phyloP scores from a whole-genome alignment of 1,140 invertebrate species.

The Neodiprion fabricii region DNA sequence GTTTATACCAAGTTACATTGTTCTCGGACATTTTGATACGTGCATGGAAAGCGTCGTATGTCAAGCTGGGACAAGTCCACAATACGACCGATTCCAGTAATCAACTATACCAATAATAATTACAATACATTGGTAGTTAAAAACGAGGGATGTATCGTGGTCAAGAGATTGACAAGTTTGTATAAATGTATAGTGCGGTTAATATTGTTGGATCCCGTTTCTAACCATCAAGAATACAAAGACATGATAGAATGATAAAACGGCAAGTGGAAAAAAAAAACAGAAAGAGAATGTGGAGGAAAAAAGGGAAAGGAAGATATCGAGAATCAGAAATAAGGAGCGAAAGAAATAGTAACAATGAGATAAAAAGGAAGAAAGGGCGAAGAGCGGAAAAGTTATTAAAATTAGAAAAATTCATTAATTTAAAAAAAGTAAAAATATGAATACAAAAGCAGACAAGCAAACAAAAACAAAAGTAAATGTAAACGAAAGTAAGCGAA shows the following conservation, averaged over 20 bases:
- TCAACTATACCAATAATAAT: background rate
- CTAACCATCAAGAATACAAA: background rate
- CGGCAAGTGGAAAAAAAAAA: background rate
- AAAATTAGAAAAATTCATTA: background rate
- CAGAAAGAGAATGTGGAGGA: background rate
- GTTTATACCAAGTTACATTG: background rate
- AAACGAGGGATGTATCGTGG: background rate
- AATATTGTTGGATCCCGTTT: background rate
- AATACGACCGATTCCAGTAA: background rate
- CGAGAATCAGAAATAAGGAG: background rate
- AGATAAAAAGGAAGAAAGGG: background rate
- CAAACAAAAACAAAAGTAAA: slow-evolving; percentile 6
- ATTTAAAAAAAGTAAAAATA: slow-evolving; percentile 2
- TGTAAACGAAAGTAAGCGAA: slow-evolving; percentile 27
- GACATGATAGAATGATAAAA: background rate
- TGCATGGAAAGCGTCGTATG: no score
- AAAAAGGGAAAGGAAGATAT: background rate
- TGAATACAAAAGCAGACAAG: background rate
- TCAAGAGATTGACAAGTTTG: slow-evolving; percentile 44
- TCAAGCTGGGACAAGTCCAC: background rate
- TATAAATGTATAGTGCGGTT: slow-evolving; percentile 58
- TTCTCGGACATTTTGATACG: background rate
- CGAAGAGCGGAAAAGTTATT: background rate
- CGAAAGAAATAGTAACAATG: background rate
- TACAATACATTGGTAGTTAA: background rate